These are phyloP conservation scores for Poecilobothrus nobilitatus DNA, from an alignment of 2,888 invertebrate genomes.

Conservation along the genomic window DNA sequence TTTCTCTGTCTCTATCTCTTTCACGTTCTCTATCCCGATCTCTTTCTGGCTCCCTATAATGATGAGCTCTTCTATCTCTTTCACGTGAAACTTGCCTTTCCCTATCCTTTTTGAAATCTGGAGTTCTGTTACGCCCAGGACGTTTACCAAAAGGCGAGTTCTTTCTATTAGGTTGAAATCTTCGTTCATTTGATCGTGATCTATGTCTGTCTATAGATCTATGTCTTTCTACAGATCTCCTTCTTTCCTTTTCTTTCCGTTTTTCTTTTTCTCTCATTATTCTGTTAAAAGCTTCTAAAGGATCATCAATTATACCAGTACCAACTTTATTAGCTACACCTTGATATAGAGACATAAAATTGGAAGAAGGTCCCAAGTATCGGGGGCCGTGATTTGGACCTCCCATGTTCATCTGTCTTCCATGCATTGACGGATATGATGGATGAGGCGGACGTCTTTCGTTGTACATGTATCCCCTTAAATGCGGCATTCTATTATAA, in stretches of 20 bases:
- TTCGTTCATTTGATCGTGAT: slow-evolving; percentile 37
- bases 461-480: slow-evolving; percentile 14
- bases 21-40: slow-evolving; percentile 23
- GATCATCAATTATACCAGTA: slow-evolving; percentile 63
- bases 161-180: slow-evolving; percentile 23
- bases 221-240: slow-evolving; percentile 44
- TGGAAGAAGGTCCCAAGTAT: slow-evolving; percentile 30
- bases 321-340: slow-evolving; percentile 42
- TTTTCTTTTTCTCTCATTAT: slow-evolving; percentile 75
- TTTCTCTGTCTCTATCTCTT: slow-evolving; percentile 28
- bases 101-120: slow-evolving; percentile 31
- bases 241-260: slow-evolving; percentile 44
- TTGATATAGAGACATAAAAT: slow-evolving; percentile 39
- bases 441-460: slow-evolving; percentile 2
- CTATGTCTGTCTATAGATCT: slow-evolving; percentile 46
- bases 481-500: slow-evolving; percentile 13
- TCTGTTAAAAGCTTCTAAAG: slow-evolving; percentile 76
- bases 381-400: slow-evolving; percentile 22
- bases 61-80: slow-evolving; percentile 25
- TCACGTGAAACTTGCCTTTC: slow-evolving; percentile 36
- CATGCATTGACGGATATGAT: slow-evolving; percentile 27
- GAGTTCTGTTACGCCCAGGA: slow-evolving; percentile 33
- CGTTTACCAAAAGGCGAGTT: slow-evolving; percentile 20
- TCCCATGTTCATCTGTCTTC: slow-evolving; percentile 28
- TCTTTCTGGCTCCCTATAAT: slow-evolving; percentile 21